Conservation (phyloP, 2,888 invertebrate species). For the Parelbella ahira region DNA sequence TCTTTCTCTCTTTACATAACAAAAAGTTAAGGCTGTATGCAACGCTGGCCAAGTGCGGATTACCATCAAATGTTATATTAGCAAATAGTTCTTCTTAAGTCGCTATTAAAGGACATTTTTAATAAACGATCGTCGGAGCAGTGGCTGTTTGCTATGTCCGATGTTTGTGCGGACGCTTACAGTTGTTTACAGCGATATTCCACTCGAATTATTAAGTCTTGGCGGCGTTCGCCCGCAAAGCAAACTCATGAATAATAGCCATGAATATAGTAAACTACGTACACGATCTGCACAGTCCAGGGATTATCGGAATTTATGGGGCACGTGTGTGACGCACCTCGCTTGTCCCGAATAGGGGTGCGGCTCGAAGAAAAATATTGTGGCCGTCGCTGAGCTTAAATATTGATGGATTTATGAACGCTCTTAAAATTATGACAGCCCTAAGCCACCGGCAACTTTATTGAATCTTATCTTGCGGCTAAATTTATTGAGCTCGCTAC, state of each 20-base stretch:
- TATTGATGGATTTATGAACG: constrained; percentile 78
- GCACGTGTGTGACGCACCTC: constrained; percentile 70
- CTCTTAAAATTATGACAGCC: constrained; percentile 74
- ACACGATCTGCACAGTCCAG: constrained; percentile 55
- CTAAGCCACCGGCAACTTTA: constrained; percentile 62
- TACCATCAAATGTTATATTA: too few relatives aligned
- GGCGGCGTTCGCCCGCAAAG: constrained; percentile 57
- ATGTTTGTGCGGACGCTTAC: constrained; percentile 23
- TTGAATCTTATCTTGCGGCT: constrained; percentile 65
- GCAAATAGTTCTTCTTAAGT: too few relatives aligned
- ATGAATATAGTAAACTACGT: constrained; percentile 58
- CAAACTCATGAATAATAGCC: constrained; percentile 67
- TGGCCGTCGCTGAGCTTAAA: constrained; percentile 68
- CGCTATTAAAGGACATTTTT: background rate
- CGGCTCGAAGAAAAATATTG: constrained; percentile 68
- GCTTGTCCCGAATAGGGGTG: constrained; percentile 37
- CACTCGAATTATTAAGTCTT: constrained; percentile 63
- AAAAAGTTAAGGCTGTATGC: too few relatives aligned
- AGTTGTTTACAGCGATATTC: constrained; percentile 48
- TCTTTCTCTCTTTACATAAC: too few relatives aligned
- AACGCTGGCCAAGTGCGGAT: too few relatives aligned
- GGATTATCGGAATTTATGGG: constrained; percentile 75
- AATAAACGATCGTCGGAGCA: constrained; percentile 10
- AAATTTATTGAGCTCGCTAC: constrained; percentile 64
- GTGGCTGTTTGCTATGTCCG: constrained; percentile 6